Conservation (phyloP, 2,888 invertebrate genomes). For the Drosophila flavopinicola region DNA sequence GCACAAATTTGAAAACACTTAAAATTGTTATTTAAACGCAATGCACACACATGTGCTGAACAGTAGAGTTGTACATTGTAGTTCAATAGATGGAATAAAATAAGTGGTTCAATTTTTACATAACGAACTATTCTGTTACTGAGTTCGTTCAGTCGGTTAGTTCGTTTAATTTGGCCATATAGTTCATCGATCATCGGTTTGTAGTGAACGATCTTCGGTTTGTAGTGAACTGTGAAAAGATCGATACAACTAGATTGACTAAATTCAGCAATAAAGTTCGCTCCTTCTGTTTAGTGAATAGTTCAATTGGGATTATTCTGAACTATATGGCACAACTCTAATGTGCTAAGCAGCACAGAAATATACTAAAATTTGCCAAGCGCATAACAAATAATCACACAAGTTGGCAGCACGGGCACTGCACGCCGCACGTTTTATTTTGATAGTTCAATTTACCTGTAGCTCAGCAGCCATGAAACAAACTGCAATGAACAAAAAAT, state of each 20-base stretch:
- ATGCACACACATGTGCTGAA: conserved; percentile 79
- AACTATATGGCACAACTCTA: no score
- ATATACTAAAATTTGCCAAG: conserved; percentile 39
- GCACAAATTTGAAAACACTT: not conserved
- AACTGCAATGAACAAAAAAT: conserved; percentile 17
- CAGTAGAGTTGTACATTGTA: no score
- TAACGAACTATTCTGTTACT: no score
- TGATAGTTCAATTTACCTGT: not conserved
- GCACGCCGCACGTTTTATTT: conserved; percentile 49
- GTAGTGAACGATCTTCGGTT: not conserved
- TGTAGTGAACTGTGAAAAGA: not conserved
- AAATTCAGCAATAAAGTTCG: no score
- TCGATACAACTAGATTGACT: no score
- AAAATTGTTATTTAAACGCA: conserved; percentile 75
- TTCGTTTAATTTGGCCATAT: no score
- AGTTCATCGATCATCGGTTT: no score
- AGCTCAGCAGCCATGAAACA: conserved; percentile 16
- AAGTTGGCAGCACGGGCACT: conserved; percentile 40
- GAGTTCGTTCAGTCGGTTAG: no score
- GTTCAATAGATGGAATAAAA: no score
- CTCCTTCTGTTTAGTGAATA: no score
- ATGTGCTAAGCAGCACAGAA: conserved; percentile 79
- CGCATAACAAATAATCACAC: not conserved
- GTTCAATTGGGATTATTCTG: no score
- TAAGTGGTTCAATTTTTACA: no score